Evolutionary conservation across 2,113 vertebrate genomes (phyloP).

Genomic region (Psophia crepitans): DNA sequence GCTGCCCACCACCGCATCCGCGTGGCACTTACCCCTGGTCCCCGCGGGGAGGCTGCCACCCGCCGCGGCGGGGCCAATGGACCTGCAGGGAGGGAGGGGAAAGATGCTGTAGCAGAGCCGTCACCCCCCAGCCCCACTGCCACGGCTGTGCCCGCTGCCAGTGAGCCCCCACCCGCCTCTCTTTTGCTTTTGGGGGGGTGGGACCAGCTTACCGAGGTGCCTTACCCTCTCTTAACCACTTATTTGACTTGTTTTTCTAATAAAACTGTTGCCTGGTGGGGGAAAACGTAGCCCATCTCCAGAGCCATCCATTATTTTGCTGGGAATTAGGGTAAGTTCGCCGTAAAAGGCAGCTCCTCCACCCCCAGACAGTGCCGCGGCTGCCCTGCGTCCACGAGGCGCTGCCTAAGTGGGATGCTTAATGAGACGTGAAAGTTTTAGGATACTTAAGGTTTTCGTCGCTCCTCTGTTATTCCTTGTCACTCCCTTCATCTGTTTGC

Average conservation of each 20-base stretch:
- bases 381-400: not conserved
- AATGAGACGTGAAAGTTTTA: constrained; percentile 12
- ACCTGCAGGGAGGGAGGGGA: not conserved
- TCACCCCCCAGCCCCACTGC: not conserved
- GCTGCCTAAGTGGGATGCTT: not conserved
- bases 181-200: not conserved
- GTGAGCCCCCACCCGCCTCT: not conserved
- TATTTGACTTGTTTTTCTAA: not conserved
- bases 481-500: not conserved
- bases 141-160: not conserved
- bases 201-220: not conserved
- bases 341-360: not conserved
- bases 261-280: not conserved
- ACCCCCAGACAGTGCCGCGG: fast-evolving
- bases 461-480: not conserved
- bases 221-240: not conserved
- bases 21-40: constrained; percentile 81
- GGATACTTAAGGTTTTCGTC: not conserved
- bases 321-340: not conserved
- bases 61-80: fast-evolving
- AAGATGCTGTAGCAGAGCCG: not conserved
- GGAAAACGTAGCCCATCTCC: not conserved
- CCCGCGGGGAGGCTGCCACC: constrained; percentile 56
- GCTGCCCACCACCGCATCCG: fast-evolving
- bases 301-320: not conserved